These are phyloP conservation scores for Argyrosomus regius DNA, from an alignment of 2,797 vertebrate genomes.

Conservation along the genomic window DNA sequence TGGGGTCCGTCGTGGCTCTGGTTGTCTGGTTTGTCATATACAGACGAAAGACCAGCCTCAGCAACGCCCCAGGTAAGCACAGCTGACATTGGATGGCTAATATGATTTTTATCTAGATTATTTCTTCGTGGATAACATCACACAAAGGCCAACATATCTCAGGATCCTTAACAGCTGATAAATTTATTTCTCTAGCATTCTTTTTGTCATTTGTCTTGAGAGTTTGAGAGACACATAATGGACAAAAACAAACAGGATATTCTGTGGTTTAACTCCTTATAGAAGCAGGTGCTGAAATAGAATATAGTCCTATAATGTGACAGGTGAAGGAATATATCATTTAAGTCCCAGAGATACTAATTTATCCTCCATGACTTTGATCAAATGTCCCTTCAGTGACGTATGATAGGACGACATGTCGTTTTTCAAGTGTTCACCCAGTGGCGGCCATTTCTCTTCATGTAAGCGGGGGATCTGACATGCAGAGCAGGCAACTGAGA, in stretches of 20 bases:
- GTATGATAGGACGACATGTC: not conserved
- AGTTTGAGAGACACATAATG: not conserved
- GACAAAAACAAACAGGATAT: not conserved
- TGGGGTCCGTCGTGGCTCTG: constrained; percentile 73
- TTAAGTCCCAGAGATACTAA: not conserved
- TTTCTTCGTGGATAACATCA: not conserved
- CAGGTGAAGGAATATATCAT: not conserved
- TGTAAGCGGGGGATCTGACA: not conserved
- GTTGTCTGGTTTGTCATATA: constrained; percentile 79
- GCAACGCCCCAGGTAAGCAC: constrained; percentile 62
- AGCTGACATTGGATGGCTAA: not conserved
- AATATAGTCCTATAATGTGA: not conserved
- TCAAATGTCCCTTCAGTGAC: not conserved
- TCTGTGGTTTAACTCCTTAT: not conserved
- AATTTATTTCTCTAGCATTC: not conserved
- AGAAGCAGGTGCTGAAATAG: not conserved
- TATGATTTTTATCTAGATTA: not conserved
- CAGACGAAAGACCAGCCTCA: constrained; percentile 56
- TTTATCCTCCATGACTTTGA: not conserved
- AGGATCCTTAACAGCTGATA: not conserved
- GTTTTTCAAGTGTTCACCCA: constrained; percentile 3
- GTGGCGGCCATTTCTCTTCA: not conserved
- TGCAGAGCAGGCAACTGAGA: constrained; percentile 9
- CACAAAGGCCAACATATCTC: not conserved
- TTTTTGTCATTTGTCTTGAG: not conserved